Percentiles rank a stretch among this genome's conserved stretches.
Conservation (phyloP, 2,797 vertebrate genomes). For the Borostomias antarcticus region DNA sequence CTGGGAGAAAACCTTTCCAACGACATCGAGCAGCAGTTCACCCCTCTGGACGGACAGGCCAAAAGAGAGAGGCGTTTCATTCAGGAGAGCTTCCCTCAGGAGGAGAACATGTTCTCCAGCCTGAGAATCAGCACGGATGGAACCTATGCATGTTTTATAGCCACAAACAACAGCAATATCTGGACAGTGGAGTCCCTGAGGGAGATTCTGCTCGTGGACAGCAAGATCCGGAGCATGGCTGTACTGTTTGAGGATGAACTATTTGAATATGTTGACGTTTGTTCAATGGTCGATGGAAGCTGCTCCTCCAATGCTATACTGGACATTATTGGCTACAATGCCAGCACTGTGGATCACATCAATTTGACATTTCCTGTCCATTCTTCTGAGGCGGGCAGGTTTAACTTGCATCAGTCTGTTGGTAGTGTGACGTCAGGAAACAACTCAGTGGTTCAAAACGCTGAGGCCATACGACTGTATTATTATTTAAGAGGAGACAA, state of each 20-base stretch:
- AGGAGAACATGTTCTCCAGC: conserved; percentile 73
- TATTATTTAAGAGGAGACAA: conserved; percentile 64
- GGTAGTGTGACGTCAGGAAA: conserved; percentile 53
- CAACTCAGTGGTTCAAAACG: conserved; percentile 52
- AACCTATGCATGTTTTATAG: conserved; percentile 62
- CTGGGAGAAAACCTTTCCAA: conserved; percentile 63
- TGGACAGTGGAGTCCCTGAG: conserved; percentile 58
- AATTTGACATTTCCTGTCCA: conserved; percentile 56
- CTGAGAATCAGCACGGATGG: conserved; percentile 71
- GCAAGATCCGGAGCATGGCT: conserved; percentile 50
- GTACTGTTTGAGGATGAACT: conserved; percentile 9
- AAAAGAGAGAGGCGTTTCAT: conserved; percentile 80
- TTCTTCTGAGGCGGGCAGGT: background rate
- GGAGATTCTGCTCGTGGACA: conserved; percentile 70
- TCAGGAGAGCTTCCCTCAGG: conserved; percentile 63
- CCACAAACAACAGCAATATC: conserved; percentile 54
- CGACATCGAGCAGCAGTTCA: conserved; percentile 81
- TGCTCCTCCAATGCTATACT: conserved; percentile 76
- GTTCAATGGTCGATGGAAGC: conserved; percentile 51
- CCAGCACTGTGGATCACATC: conserved; percentile 28
- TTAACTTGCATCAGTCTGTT: conserved; percentile 58
- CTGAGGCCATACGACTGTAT: conserved; percentile 67
- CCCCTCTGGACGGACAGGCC: conserved; percentile 73
- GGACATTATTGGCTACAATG: conserved; percentile 31
- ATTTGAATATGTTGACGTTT: conserved; percentile 62